phyloP scores from a whole-genome alignment of 2,113 vertebrate species.

The Dissostichus mawsoni region DNA sequence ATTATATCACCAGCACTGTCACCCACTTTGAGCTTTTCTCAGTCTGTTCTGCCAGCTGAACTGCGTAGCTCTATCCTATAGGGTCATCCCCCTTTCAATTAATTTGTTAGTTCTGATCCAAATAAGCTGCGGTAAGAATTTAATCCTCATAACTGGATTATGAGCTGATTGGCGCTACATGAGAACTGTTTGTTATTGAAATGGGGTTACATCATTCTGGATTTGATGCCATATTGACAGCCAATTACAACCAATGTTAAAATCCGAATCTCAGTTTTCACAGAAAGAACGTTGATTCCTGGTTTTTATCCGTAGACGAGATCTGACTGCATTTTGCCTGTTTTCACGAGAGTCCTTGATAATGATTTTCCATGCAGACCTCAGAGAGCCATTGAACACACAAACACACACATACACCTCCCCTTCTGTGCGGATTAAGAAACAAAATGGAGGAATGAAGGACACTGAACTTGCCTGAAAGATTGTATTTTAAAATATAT shows the following conservation, averaged over 20 bases:
- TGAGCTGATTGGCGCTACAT: constrained; percentile 67
- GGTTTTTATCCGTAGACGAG: background rate
- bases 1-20: constrained; percentile 65
- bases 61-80: constrained; percentile 62
- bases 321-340: constrained; percentile 1
- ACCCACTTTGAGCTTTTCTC: constrained; percentile 63
- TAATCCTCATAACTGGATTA: constrained; percentile 83
- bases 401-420: constrained; percentile 17
- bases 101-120: constrained; percentile 80
- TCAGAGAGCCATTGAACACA: constrained; percentile 33
- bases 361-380: constrained; percentile 34
- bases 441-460: constrained; percentile 53
- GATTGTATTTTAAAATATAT: constrained; percentile 9
- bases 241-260: constrained; percentile 16
- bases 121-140: constrained; percentile 80
- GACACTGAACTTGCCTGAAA: constrained; percentile 35
- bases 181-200: constrained; percentile 63
- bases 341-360: constrained; percentile 53
- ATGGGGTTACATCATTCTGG: constrained; percentile 57
- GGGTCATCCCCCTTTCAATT: constrained; percentile 78
- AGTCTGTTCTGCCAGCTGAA: constrained; percentile 68
- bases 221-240: constrained; percentile 47
- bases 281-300: background rate
- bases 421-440: constrained; percentile 29
- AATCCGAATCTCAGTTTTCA: constrained; percentile 1